These are phyloP conservation scores for Elysia chlorotica DNA, from an alignment of 1,140 invertebrate species.

Conservation along the genomic window DNA sequence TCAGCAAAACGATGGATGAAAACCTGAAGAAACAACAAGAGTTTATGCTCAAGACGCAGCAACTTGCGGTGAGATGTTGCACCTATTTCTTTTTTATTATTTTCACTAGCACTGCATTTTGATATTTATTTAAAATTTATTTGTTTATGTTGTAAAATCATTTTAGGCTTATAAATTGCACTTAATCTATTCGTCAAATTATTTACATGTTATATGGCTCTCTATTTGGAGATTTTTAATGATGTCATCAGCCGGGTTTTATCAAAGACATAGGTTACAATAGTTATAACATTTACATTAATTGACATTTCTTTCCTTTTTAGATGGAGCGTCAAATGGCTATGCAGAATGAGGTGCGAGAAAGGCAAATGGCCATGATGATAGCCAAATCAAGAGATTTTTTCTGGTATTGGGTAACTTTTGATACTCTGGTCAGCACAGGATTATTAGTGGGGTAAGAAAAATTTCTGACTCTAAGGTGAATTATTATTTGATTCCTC, in stretches of 20 bases:
- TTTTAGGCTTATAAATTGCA: too few species aligned
- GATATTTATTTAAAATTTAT: too few species aligned
- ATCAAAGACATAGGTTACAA: too few species aligned
- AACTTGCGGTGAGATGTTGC: constrained; percentile 70
- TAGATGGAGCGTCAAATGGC: constrained; percentile 77
- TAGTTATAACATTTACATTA: too few species aligned
- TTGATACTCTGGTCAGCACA: constrained; percentile 69
- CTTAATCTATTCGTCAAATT: too few species aligned
- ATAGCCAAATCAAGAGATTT: constrained; percentile 74
- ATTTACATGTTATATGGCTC: too few species aligned
- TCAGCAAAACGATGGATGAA: constrained; percentile 64
- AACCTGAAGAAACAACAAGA: constrained; percentile 74
- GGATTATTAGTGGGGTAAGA: constrained; percentile 69
- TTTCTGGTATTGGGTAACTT: constrained; percentile 74
- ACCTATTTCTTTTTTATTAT: too few species aligned
- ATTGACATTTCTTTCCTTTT: constrained; percentile 7
- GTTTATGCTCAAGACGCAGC: constrained; percentile 72
- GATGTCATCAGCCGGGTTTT: too few species aligned
- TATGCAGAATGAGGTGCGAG: constrained; percentile 78
- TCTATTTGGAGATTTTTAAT: too few species aligned
- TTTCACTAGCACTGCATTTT: too few species aligned
- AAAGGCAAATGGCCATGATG: constrained; percentile 74
- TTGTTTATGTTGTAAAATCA: too few species aligned
- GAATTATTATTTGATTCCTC: too few species aligned
- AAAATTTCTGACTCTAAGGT: neutral